Percentiles rank a stretch among this genome's conserved stretches.
phyloP scores from a whole-genome alignment of 2,888 invertebrate genomes.

The Trachelus iudaicus region DNA sequence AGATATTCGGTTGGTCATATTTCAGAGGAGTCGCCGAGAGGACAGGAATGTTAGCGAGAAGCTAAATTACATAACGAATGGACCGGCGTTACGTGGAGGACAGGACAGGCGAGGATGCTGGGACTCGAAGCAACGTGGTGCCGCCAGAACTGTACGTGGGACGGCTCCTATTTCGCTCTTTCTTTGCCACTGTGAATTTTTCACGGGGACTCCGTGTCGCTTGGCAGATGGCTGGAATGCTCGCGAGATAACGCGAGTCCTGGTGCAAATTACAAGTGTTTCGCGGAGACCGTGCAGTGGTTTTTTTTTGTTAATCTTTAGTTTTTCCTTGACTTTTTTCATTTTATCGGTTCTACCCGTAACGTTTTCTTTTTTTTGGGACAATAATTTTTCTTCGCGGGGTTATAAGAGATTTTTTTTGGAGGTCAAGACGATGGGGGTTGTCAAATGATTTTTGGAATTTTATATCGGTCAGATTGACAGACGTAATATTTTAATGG shows the following conservation, averaged over 20 bases:
- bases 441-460: background rate
- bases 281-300: background rate
- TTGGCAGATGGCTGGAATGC: background rate
- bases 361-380: background rate
- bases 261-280: background rate
- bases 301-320: background rate
- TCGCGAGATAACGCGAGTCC: background rate
- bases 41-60: conserved; percentile 38
- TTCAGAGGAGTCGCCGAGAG: conserved; percentile 31
- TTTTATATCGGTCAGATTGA: background rate
- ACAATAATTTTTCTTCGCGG: background rate
- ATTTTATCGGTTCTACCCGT: background rate
- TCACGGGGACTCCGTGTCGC: background rate
- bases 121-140: background rate
- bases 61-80: conserved; percentile 40
- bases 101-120: background rate
- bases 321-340: background rate
- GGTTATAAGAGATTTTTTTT: background rate
- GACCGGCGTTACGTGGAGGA: conserved; percentile 15
- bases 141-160: background rate
- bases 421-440: background rate
- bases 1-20: conserved; percentile 38
- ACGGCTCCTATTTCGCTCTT: background rate
- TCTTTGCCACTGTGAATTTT: background rate
- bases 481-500: background rate